These are phyloP conservation scores for Aphidius ervi DNA, from an alignment of 1,140 invertebrate genomes.

Conservation along the genomic window DNA sequence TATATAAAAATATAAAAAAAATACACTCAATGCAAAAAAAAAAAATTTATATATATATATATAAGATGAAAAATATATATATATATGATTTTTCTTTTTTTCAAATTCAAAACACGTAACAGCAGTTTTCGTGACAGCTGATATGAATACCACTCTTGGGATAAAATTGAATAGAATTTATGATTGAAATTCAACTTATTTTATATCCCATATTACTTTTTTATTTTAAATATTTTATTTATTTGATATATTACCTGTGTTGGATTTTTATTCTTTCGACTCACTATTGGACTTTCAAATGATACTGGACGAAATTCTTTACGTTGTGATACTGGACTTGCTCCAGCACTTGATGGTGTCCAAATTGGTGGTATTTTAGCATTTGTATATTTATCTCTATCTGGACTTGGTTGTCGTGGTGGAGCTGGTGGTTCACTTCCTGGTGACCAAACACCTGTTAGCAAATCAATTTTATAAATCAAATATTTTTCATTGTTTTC, in stretches of 20 bases:
- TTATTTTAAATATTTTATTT: neutral
- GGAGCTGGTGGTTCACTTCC: constrained; percentile 45
- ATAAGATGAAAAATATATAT: neutral
- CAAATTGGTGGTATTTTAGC: constrained; percentile 65
- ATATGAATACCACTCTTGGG: constrained; percentile 18
- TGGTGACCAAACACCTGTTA: constrained; percentile 54
- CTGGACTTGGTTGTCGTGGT: constrained; percentile 52
- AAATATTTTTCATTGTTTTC: constrained; percentile 10
- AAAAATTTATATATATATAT: neutral
- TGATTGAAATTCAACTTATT: constrained; percentile 11
- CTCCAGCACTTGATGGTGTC: constrained; percentile 65
- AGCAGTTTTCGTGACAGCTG: constrained; percentile 13
- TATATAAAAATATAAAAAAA: neutral
- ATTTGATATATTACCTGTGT: constrained; percentile 18
- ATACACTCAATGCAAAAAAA: neutral
- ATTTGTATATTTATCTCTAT: constrained; percentile 37
- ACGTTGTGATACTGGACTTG: constrained; percentile 61
- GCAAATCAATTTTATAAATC: constrained; percentile 22
- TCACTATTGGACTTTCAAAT: constrained; percentile 68
- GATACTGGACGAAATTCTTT: constrained; percentile 73
- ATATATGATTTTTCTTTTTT: too few species aligned
- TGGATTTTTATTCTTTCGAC: constrained; percentile 47
- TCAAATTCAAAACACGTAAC: constrained; percentile 19
- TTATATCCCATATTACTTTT: constrained; percentile 9
- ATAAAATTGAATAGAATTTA: constrained; percentile 9